Base-by-base conservation (phyloP, 2,113 vertebrate genomes). In the Hydrochoerus hydrochaeris region DNA sequence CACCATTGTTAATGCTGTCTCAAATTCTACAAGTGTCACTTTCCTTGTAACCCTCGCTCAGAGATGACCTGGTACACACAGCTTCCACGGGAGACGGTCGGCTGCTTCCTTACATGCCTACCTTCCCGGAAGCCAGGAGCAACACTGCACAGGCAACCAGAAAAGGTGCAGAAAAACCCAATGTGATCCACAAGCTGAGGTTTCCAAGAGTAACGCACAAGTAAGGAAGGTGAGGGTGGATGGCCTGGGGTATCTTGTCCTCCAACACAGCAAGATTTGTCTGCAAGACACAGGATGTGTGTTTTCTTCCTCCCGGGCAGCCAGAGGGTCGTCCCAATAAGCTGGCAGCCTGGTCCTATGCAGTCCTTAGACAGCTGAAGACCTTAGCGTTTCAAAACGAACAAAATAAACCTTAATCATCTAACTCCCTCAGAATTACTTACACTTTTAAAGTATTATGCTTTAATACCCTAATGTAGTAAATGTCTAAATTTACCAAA, bases 401-500 rank as follows among this genome's bases (percentile, higher is more conserved):
- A 41, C 35, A 75, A 93, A 46, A 10, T 62, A 84, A 38, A 10
- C 58, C 24, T 89, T 13, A 77, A 58, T 60, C 49, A 90, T 81
- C 54, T 58, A 78, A 54, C 58, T 94, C 13, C 58, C 65, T 71
- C 46, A 95, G 44, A 95, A 65, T 91, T 93, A 52, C 22, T 16
- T 10, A 28, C 14, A 49, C 77, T 6, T 67, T 38, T 12, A 44
- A 63, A 60, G 17, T 0, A 78, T 22, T 44, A 16, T 0, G 49
- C 41, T 60, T 67, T 24, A 75, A 75, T 46, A 17, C 60, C 49
- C 22, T 85, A 41, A 10, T 81, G 7, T 20, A 86, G 49, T 62
- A 20, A 54, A 65, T 30, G 46, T 82, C 10, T 75, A 58, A 86
- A 73, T 63, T 38, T 73, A 52, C 13, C 46, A 85, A 81, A 86